These are phyloP conservation scores for Altica lythri DNA, from an alignment of 2,888 invertebrate species.

Conservation along the genomic window DNA sequence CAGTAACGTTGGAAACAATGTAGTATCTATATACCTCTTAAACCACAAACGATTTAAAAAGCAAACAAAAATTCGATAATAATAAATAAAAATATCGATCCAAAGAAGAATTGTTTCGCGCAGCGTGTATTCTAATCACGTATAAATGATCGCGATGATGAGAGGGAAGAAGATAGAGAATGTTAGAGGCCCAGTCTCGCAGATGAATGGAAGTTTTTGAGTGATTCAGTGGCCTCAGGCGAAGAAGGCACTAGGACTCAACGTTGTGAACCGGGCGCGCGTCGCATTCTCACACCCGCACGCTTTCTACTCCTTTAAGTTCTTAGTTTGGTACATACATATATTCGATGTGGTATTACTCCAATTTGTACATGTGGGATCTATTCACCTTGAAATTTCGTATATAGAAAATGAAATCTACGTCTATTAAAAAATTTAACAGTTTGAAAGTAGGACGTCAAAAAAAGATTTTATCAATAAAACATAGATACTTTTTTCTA, in stretches of 20 bases:
- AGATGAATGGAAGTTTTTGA: constrained; percentile 36
- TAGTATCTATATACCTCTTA: no score
- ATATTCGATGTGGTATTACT: no score
- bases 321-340: no score
- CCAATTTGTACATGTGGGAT: no score
- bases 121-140: constrained; percentile 5
- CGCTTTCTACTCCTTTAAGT: constrained; percentile 44
- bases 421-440: no score
- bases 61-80: background rate
- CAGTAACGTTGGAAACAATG: no score
- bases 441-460: no score
- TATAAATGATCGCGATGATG: background rate
- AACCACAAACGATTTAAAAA: no score
- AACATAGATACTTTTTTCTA: no score
- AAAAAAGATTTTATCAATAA: no score
- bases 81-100: constrained; percentile 3
- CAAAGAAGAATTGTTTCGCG: background rate
- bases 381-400: no score
- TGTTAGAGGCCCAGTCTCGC: constrained; percentile 21
- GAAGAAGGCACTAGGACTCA: constrained; percentile 33
- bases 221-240: constrained; percentile 45
- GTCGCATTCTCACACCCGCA: constrained; percentile 57
- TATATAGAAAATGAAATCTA: no score
- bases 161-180: background rate
- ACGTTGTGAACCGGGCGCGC: constrained; percentile 55